phyloP scores from a whole-genome alignment of 2,113 vertebrate species.

The Hirundichthys speculiger region DNA sequence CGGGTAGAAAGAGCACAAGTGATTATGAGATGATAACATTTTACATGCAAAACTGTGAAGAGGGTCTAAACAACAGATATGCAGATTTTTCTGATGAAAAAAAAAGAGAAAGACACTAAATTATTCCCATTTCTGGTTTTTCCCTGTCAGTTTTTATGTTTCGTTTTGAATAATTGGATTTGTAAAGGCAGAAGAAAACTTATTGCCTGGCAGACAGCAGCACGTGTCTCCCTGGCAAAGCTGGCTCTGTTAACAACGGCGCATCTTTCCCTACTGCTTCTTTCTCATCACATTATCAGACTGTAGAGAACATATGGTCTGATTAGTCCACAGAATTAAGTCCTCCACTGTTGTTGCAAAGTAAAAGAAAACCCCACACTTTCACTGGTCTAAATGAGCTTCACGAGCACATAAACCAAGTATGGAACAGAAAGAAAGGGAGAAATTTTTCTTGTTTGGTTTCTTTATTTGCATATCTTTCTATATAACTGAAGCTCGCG shows the following conservation, averaged over 20 bases:
- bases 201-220: conserved; percentile 43
- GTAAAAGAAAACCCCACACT: conserved; percentile 13
- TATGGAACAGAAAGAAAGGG: conserved; percentile 32
- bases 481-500: neutral
- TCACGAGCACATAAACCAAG: conserved; percentile 11
- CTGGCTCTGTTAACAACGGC: conserved; percentile 49
- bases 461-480: conserved; percentile 29
- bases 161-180: conserved; percentile 17
- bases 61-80: neutral
- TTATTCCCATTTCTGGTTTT: neutral
- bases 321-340: conserved; percentile 71
- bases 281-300: conserved; percentile 65
- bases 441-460: conserved; percentile 16
- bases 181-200: conserved; percentile 21
- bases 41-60: conserved; percentile 6
- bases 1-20: conserved; percentile 54
- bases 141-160: conserved; percentile 4
- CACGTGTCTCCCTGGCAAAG: conserved; percentile 30
- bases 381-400: conserved; percentile 7
- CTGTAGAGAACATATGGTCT: conserved; percentile 69
- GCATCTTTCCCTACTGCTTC: conserved; percentile 44
- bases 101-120: neutral
- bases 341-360: conserved; percentile 54
- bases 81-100: neutral
- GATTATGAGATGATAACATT: conserved; percentile 58